Evolutionary conservation across 1,140 invertebrate genomes (phyloP).

Genomic region (Druon quercuslanigerum): DNA sequence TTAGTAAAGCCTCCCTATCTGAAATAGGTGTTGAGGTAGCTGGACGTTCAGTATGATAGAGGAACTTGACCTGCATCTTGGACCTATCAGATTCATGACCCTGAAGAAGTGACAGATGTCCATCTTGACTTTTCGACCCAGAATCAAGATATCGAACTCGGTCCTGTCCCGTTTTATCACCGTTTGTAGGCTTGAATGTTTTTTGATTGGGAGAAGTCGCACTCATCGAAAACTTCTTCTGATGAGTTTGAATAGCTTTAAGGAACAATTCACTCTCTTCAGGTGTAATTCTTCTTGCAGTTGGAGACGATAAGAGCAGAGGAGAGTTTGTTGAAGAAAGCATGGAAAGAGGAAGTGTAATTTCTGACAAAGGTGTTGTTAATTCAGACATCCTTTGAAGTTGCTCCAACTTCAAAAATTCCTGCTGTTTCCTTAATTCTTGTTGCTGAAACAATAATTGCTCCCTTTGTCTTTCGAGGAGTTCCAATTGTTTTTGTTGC

Average conservation of each 20-base stretch:
- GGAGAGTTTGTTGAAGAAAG: conserved; percentile 54
- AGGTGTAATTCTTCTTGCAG: conserved; percentile 66
- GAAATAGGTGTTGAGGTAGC: conserved; percentile 36
- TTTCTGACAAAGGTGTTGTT: conserved; percentile 61
- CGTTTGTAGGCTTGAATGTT: conserved; percentile 38
- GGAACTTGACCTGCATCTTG: conserved; percentile 67
- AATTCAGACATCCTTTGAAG: conserved; percentile 66
- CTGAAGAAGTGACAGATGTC: conserved; percentile 65
- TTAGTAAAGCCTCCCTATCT: conserved; percentile 79
- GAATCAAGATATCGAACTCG: conserved; percentile 39
- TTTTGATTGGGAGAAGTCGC: conserved; percentile 50
- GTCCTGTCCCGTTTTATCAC: conserved; percentile 44
- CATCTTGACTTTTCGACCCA: conserved; percentile 41
- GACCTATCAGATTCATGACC: conserved; percentile 56
- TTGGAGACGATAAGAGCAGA: conserved; percentile 61
- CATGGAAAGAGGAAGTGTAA: conserved; percentile 40
- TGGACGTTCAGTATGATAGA: conserved; percentile 69
- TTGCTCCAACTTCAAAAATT: conserved; percentile 70
- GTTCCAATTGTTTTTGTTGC: conserved; percentile 80
- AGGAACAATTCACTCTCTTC: conserved; percentile 70
- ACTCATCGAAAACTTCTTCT: conserved; percentile 68
- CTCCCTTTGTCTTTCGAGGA: conserved; percentile 69
- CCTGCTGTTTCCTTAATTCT: conserved; percentile 69
- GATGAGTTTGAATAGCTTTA: conserved; percentile 71
- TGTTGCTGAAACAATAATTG: conserved; percentile 69